Conservation (phyloP, 2,113 vertebrate genomes). For the Leptobrachium ailaonicum region DNA sequence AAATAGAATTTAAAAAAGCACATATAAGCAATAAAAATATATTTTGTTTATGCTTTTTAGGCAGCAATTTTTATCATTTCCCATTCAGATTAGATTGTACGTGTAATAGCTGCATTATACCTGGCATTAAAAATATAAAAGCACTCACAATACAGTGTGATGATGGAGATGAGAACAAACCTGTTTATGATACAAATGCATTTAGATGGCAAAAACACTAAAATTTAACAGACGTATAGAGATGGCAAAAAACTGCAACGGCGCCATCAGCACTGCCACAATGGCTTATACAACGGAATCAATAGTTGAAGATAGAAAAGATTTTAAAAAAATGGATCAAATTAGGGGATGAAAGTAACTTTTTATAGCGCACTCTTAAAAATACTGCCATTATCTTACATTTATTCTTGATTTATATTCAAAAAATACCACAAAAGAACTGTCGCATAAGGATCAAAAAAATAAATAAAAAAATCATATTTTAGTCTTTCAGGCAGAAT, state of each 20-base stretch:
- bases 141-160: background rate
- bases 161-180: slow-evolving; percentile 9
- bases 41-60: slow-evolving; percentile 40
- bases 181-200: slow-evolving; percentile 17
- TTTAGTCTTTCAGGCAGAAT: no score
- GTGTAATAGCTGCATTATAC: slow-evolving; percentile 40
- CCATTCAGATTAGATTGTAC: slow-evolving; percentile 31
- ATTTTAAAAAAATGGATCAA: no score
- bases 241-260: slow-evolving; percentile 6
- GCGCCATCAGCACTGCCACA: no score
- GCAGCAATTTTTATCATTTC: slow-evolving; percentile 27
- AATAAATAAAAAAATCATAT: no score
- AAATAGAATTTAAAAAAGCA: slow-evolving; percentile 40
- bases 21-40: slow-evolving; percentile 23
- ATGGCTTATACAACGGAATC: no score
- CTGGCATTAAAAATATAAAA: slow-evolving; percentile 19
- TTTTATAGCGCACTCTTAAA: no score
- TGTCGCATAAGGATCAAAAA: no score
- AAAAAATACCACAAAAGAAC: no score
- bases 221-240: background rate
- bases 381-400: no score
- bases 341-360: no score
- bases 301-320: no score
- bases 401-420: no score
- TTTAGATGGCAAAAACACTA: slow-evolving; percentile 7